Percentiles rank a stretch among this genome's conserved stretches.
Evolutionary conservation across 2,797 vertebrate species (phyloP).

Genomic region (Apogon hyalosoma): DNA sequence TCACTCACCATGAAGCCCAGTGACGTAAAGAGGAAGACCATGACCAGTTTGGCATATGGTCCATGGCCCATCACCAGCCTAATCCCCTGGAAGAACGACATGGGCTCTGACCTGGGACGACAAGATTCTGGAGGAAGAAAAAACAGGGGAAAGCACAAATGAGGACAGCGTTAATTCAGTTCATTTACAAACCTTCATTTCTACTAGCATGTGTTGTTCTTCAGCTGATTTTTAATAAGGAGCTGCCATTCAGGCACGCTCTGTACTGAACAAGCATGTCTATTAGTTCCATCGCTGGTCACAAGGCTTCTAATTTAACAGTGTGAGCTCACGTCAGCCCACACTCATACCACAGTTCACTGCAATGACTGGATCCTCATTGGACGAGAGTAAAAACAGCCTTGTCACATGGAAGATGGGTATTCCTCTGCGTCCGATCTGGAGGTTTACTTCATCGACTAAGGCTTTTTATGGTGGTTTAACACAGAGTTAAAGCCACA

Average conservation of each 20-base stretch:
- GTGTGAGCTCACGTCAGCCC: constrained; percentile 24
- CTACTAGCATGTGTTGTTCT: not conserved
- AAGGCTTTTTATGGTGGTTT: not conserved
- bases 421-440: constrained; percentile 4
- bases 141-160: not conserved
- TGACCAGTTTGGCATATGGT: constrained; percentile 93
- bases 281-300: constrained; percentile 12
- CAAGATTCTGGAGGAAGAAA: constrained; percentile 79
- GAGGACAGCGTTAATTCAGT: not conserved
- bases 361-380: constrained; percentile 4
- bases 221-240: not conserved
- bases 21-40: constrained; percentile 95
- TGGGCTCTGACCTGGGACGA: constrained; percentile 81
- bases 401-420: constrained; percentile 13
- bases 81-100: constrained; percentile 90
- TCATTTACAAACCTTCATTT: not conserved
- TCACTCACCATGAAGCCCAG: constrained; percentile 94
- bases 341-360: constrained; percentile 22
- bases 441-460: not conserved
- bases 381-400: constrained; percentile 9
- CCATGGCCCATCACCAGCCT: constrained; percentile 92
- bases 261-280: not conserved
- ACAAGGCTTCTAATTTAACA: constrained; percentile 38
- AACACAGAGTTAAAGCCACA: not conserved
- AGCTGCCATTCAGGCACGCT: constrained; percentile 7